Base-by-base conservation (phyloP, 2,797 vertebrate species). In the Discoglossus pictus region DNA sequence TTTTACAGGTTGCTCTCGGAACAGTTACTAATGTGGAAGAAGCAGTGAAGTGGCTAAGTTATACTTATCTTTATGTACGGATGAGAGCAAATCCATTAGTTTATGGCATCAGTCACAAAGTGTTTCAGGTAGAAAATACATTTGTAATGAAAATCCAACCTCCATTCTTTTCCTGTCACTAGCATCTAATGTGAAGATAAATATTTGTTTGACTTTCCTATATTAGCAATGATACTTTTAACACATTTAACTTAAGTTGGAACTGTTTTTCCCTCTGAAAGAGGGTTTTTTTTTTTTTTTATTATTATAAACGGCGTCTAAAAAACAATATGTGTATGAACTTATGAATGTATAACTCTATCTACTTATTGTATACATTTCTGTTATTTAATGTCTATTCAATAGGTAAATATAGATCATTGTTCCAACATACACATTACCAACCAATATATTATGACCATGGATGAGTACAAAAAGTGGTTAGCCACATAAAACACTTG, bases 41-140 rank as follows among this genome's bases (percentile, higher is more conserved):
- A 87, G 97, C 94, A 24, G 96, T 99, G 79, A 98, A 94, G 86
- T 99, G 97, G 97, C 89, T 98, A 80, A 98, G 94, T 85, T 99
- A 99, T 78, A 97, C 96, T 40, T 99, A 99, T 59, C 92, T 99
- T 56, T 99, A 95, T 73, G 95, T 99, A 58, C 93, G 96, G 78
- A 96, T 98, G 95, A 94, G 96, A 90, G 94, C 91, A 85, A 99
- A 99, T 85, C 95, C 97, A 50, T 91, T 99, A 88, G 95, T 69
- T 15, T 99, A 99, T 40, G 96, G 96, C 80, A 95, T 99, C 91
- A 96, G 90, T 88, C 91, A 99, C 90, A 96, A 95, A 78, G 88
- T 93, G 71, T 93, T 89, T 80, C 97, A 99, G 96, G 97, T 94
- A 88, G 55, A 76, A 84, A 88, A 83, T 76, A 76, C 72, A 68